phyloP scores from a whole-genome alignment of 2,888 invertebrate genomes.

The Vandiemenella viatica region DNA sequence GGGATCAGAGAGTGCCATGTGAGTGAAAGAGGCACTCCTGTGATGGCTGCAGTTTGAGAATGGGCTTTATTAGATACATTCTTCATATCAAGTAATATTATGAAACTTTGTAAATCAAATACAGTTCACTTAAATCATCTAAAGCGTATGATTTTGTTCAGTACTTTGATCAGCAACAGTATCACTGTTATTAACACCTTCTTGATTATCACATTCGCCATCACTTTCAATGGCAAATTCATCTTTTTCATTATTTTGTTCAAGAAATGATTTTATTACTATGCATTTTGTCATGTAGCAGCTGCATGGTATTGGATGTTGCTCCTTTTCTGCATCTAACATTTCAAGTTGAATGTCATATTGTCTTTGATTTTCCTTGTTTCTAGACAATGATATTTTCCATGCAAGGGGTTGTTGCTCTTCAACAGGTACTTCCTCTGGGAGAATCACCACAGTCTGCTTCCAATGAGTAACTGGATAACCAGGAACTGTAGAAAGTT shows the following conservation, averaged over 20 bases:
- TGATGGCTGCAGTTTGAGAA: no score
- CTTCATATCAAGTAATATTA: no score
- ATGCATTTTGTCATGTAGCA: constrained; percentile 69
- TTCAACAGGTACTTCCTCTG: constrained; percentile 41
- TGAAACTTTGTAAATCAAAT: no score
- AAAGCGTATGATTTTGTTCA: no score
- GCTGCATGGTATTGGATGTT: constrained; percentile 62
- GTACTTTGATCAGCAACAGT: no score
- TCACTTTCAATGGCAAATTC: constrained; percentile 1
- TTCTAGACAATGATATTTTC: constrained; percentile 43
- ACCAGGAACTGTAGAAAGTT: constrained; percentile 41
- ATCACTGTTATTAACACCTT: background rate
- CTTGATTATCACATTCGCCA: background rate
- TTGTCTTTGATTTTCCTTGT: constrained; percentile 32
- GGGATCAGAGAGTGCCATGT: no score
- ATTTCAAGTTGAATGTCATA: constrained; percentile 57
- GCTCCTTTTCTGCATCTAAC: constrained; percentile 47
- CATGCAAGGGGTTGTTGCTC: constrained; percentile 52
- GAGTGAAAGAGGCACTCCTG: no score
- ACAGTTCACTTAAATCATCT: no score
- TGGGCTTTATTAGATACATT: no score
- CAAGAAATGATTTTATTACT: constrained; percentile 45
- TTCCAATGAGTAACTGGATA: constrained; percentile 52
- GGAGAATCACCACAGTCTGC: constrained; percentile 60
- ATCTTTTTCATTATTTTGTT: constrained; percentile 29